Conservation (phyloP, 2,113 vertebrate genomes). For the Spheniscus mendiculus region DNA sequence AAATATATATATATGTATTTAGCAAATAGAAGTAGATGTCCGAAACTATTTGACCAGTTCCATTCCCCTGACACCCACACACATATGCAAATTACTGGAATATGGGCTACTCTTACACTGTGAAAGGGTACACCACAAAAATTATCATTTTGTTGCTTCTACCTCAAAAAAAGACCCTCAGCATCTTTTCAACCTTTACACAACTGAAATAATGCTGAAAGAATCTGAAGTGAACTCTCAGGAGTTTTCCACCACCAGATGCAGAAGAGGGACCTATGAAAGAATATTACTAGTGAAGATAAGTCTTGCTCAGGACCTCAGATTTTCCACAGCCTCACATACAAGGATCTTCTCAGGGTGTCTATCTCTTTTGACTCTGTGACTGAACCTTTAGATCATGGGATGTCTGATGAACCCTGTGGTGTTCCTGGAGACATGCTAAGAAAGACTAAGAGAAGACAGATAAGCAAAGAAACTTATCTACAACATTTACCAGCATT, state of each 20-base stretch:
- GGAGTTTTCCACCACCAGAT: not conserved
- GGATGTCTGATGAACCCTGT: not conserved
- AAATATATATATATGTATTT: no score
- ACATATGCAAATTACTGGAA: not conserved
- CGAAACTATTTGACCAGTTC: not conserved
- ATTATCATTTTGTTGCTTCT: not conserved
- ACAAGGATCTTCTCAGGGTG: not conserved
- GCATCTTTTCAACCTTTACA: not conserved
- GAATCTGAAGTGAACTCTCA: not conserved
- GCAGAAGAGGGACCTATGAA: not conserved
- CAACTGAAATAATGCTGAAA: not conserved
- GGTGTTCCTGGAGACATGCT: not conserved
- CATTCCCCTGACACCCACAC: not conserved
- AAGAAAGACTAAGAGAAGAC: not conserved
- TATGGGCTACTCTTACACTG: not conserved
- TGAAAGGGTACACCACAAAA: not conserved
- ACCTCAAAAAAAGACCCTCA: not conserved
- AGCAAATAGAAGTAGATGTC: not conserved
- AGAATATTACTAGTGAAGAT: not conserved
- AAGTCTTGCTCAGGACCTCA: not conserved
- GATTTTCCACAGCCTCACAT: not conserved
- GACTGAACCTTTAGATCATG: not conserved
- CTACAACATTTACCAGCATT: not conserved
- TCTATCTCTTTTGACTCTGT: not conserved
- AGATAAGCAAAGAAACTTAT: not conserved